These are phyloP conservation scores for Troides oblongomaculatus DNA, from an alignment of 2,888 invertebrate genomes.

Conservation along the genomic window DNA sequence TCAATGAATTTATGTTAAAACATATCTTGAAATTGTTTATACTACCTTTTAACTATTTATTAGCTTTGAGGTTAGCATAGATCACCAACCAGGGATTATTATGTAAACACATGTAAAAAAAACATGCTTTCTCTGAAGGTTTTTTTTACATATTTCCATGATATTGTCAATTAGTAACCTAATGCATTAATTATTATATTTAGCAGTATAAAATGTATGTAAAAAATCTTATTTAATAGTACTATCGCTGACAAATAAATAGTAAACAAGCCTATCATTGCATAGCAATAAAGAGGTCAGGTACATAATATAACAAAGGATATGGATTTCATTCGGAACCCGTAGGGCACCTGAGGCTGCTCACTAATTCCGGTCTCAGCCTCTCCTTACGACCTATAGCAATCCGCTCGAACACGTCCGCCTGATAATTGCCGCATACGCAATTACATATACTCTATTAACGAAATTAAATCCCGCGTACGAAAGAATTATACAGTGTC, in stretches of 20 bases:
- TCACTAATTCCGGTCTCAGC: slow-evolving; percentile 48
- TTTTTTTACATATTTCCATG: no score
- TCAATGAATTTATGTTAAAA: slow-evolving; percentile 29
- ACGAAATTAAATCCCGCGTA: slow-evolving; percentile 50
- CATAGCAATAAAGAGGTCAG: slow-evolving; percentile 2
- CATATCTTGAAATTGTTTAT: slow-evolving; percentile 18
- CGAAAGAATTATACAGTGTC: slow-evolving; percentile 40
- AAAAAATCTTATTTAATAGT: background rate
- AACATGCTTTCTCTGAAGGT: no score
- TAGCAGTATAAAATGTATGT: no score
- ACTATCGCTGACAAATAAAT: background rate
- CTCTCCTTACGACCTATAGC: slow-evolving; percentile 54
- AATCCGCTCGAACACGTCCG: slow-evolving; percentile 53
- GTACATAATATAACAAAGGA: slow-evolving; percentile 13
- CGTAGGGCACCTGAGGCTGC: slow-evolving; percentile 50
- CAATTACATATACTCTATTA: slow-evolving; percentile 63
- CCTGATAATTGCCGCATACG: slow-evolving; percentile 60
- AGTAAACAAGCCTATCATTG: slow-evolving; percentile 7
- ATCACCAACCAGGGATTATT: no score
- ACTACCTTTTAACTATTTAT: background rate
- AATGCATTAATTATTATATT: no score
- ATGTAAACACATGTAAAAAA: no score
- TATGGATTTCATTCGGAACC: slow-evolving; percentile 16
- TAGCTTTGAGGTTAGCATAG: no score
- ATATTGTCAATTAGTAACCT: no score